Evolutionary conservation across 2,113 vertebrate genomes (phyloP).

Genomic region (Tor tambroides): DNA sequence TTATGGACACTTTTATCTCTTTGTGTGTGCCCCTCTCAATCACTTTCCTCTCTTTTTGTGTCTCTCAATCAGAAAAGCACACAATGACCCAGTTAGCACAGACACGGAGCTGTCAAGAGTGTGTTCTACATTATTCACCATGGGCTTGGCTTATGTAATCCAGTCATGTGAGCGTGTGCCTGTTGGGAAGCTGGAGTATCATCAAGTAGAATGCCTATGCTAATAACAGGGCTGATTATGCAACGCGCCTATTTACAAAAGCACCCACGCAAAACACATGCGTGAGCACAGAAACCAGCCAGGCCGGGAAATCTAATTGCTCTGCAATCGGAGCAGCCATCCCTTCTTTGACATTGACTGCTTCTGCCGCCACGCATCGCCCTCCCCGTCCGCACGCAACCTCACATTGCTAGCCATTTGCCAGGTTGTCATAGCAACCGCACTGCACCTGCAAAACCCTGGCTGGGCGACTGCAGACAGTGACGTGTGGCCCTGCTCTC

Average conservation of each 20-base stretch:
- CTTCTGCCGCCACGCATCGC: not conserved
- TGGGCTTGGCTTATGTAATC: constrained; percentile 70
- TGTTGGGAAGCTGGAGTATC: constrained; percentile 60
- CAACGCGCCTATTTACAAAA: constrained; percentile 69
- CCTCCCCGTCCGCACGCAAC: constrained; percentile 43
- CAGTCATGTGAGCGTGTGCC: constrained; percentile 70
- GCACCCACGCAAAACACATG: constrained; percentile 46
- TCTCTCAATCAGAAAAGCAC: constrained; percentile 41
- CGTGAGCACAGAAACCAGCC: constrained; percentile 22
- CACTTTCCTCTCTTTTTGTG: not conserved
- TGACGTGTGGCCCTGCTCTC: constrained; percentile 58
- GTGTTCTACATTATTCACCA: constrained; percentile 59
- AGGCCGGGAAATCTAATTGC: constrained; percentile 57
- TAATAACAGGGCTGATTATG: constrained; percentile 72
- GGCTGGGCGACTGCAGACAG: constrained; percentile 51
- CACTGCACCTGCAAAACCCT: not conserved
- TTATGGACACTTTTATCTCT: not conserved
- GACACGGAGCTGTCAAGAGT: constrained; percentile 52
- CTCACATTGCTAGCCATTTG: constrained; percentile 58
- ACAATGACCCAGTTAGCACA: constrained; percentile 60
- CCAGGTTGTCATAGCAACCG: constrained; percentile 69
- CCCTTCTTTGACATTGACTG: constrained; percentile 6
- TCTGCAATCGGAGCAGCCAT: constrained; percentile 46
- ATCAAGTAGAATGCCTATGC: constrained; percentile 71
- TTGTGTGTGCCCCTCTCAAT: not conserved